phyloP scores from a whole-genome alignment of 2,113 vertebrate species.

The Chrysemys picta region DNA sequence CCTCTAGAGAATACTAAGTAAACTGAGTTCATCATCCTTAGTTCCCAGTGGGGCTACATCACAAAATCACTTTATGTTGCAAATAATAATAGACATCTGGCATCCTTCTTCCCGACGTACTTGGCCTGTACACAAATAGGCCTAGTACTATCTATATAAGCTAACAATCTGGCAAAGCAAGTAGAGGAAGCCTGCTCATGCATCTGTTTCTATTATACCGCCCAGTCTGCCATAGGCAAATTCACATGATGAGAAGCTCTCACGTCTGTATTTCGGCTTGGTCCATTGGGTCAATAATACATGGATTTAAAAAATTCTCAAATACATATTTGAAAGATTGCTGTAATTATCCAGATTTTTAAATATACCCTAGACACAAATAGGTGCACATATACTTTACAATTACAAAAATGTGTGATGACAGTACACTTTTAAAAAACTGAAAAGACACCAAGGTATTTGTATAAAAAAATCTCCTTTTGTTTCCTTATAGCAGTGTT shows the following conservation, averaged over 20 bases:
- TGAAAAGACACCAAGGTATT: neutral
- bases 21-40: neutral
- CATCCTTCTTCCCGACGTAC: neutral
- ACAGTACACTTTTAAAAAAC: neutral
- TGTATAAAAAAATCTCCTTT: neutral
- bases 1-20: neutral
- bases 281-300: neutral
- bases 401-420: conserved; percentile 18
- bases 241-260: neutral
- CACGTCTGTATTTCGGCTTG: neutral
- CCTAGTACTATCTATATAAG: neutral
- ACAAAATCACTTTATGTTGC: neutral
- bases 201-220: neutral
- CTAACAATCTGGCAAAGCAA: neutral
- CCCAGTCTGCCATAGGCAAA: neutral
- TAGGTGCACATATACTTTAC: neutral
- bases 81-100: neutral
- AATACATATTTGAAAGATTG: neutral
- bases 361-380: neutral
- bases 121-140: neutral
- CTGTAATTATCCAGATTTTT: neutral
- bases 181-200: neutral
- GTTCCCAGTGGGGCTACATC: neutral
- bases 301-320: neutral
- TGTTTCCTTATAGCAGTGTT: neutral